Evolutionary conservation across 1,140 invertebrate species (phyloP).

Genomic region (Ctenoplectra terminalis): DNA sequence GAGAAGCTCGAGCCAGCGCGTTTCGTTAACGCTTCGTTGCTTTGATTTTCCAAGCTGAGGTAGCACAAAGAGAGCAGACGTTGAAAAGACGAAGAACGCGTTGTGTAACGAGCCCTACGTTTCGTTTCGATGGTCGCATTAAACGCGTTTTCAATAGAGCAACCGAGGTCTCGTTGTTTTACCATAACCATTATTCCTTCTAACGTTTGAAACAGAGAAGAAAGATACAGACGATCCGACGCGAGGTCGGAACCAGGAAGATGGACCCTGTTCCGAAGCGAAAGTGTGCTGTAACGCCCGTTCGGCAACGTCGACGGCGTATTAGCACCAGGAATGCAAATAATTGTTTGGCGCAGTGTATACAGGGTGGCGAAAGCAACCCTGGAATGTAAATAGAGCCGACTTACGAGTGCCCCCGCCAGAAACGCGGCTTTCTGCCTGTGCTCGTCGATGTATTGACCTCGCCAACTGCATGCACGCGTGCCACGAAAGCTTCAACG

Average conservation of each 20-base stretch:
- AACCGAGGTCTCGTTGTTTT: slow-evolving; percentile 14
- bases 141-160: slow-evolving; percentile 33
- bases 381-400: slow-evolving; percentile 80
- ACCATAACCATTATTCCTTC: slow-evolving; percentile 27
- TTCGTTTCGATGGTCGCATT: slow-evolving; percentile 41
- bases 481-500: not conserved
- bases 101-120: slow-evolving; percentile 31
- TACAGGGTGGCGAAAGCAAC: slow-evolving; percentile 73
- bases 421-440: slow-evolving; percentile 38
- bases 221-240: not conserved
- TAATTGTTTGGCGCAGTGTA: slow-evolving; percentile 76
- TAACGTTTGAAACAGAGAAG: not conserved
- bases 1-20: not conserved
- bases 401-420: slow-evolving; percentile 58
- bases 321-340: slow-evolving; percentile 78
- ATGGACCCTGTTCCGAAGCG: not conserved
- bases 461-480: slow-evolving; percentile 5
- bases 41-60: slow-evolving; percentile 38
- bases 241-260: not conserved
- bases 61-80: too few species aligned
- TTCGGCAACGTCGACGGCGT: slow-evolving; percentile 48
- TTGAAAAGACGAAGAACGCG: not conserved
- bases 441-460: slow-evolving; percentile 53
- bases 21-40: slow-evolving; percentile 31
- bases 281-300: slow-evolving; percentile 40